These are phyloP conservation scores for Nymphalis urticae DNA, from an alignment of 2,888 invertebrate species.

Conservation along the genomic window DNA sequence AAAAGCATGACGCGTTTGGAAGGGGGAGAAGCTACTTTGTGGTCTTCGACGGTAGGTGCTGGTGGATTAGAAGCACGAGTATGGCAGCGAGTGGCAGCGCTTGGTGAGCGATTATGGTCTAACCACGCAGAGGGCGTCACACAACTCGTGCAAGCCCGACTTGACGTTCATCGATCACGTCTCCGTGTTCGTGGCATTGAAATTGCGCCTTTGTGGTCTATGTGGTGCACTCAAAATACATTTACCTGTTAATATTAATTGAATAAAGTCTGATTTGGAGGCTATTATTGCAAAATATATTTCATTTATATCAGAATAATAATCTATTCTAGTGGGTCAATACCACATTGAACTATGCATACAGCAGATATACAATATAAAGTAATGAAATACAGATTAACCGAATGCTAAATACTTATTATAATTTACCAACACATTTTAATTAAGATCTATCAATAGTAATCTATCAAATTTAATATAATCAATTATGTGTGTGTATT, in stretches of 20 bases:
- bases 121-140: slow-evolving; percentile 76
- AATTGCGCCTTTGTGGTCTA: slow-evolving; percentile 86
- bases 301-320: neutral
- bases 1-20: slow-evolving; percentile 67
- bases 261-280: neutral
- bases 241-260: slow-evolving; percentile 73
- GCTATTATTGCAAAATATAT: neutral
- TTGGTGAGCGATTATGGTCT: slow-evolving; percentile 89
- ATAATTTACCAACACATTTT: too few relatives aligned
- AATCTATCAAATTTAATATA: too few relatives aligned
- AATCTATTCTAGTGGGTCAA: too few relatives aligned
- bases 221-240: slow-evolving; percentile 87
- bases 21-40: slow-evolving; percentile 91
- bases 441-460: too few relatives aligned
- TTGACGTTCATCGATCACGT: slow-evolving; percentile 84
- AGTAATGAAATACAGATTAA: too few relatives aligned
- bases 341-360: too few relatives aligned
- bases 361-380: too few relatives aligned
- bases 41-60: slow-evolving; percentile 88
- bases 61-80: slow-evolving; percentile 86
- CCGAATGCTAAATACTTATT: too few relatives aligned
- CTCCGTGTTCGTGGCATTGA: slow-evolving; percentile 81
- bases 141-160: slow-evolving; percentile 83
- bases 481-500: too few relatives aligned
- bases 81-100: slow-evolving; percentile 91